Conservation (phyloP, 2,797 vertebrate genomes). For the Phrynocephalus vlangalii region DNA sequence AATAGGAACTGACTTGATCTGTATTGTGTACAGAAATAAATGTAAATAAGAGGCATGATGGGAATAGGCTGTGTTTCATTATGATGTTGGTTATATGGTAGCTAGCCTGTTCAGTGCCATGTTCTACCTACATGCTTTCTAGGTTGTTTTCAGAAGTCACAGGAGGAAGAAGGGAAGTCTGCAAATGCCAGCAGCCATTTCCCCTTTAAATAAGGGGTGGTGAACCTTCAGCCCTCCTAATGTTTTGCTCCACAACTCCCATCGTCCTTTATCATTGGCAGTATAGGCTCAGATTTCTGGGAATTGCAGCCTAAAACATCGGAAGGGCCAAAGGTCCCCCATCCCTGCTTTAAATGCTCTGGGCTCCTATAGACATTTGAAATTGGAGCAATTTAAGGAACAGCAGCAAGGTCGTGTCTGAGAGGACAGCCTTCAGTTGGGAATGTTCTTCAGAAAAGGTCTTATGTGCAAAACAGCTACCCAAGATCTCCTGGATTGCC, state of each 20-base stretch:
- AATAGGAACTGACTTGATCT: no score
- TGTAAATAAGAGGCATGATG: not conserved
- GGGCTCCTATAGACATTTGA: not conserved
- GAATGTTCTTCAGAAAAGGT: not conserved
- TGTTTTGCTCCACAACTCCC: no score
- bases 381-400: not conserved
- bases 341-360: not conserved
- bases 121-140: not conserved
- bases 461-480: no score
- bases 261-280: no score
- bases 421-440: not conserved
- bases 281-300: no score
- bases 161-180: no score
- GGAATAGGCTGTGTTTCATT: not conserved
- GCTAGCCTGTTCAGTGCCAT: no score
- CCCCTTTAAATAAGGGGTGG: no score
- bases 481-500: not conserved
- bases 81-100: not conserved
- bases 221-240: no score
- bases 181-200: not conserved
- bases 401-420: no score
- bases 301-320: no score
- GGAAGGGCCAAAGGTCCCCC: no score
- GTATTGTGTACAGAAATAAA: not conserved
- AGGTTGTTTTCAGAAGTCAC: not conserved